Conservation (phyloP, 2,113 vertebrate species). For the Sturnira hondurensis region DNA sequence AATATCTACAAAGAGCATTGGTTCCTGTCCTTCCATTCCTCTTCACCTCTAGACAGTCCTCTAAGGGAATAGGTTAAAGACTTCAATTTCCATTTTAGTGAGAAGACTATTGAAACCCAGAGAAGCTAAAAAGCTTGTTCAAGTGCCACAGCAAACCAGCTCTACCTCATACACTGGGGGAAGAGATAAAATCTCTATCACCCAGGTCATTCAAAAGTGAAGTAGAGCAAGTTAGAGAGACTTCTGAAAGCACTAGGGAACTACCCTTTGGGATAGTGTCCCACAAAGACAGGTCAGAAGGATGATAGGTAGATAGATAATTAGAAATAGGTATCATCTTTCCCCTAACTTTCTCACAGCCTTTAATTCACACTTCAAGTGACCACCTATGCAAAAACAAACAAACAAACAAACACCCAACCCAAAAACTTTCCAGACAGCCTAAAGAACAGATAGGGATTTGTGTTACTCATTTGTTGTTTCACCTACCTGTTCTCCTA, state of each 20-base stretch:
- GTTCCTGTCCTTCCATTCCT: background rate
- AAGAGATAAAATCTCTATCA: background rate
- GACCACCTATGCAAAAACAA: constrained; percentile 8
- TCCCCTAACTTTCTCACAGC: background rate
- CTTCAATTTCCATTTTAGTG: constrained; percentile 37
- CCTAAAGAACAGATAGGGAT: constrained; percentile 40
- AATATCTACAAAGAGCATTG: constrained; percentile 12
- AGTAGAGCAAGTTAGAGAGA: constrained; percentile 1
- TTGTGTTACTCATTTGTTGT: constrained; percentile 43
- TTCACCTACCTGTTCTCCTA: constrained; percentile 70
- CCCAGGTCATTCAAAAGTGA: constrained; percentile 34
- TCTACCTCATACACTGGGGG: background rate
- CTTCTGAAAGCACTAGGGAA: constrained; percentile 21
- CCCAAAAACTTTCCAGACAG: constrained; percentile 15
- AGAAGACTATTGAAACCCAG: background rate
- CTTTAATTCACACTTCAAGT: constrained; percentile 3
- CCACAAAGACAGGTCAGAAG: constrained; percentile 11
- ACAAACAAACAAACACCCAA: background rate
- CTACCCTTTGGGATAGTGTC: background rate
- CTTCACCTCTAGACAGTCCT: constrained; percentile 10
- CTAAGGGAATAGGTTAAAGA: background rate
- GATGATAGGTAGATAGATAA: background rate
- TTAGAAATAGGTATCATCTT: background rate
- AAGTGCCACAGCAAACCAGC: background rate
- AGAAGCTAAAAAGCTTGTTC: constrained; percentile 25